Conservation (phyloP, 2,888 invertebrate species). For the Orthonevra nobilis region DNA sequence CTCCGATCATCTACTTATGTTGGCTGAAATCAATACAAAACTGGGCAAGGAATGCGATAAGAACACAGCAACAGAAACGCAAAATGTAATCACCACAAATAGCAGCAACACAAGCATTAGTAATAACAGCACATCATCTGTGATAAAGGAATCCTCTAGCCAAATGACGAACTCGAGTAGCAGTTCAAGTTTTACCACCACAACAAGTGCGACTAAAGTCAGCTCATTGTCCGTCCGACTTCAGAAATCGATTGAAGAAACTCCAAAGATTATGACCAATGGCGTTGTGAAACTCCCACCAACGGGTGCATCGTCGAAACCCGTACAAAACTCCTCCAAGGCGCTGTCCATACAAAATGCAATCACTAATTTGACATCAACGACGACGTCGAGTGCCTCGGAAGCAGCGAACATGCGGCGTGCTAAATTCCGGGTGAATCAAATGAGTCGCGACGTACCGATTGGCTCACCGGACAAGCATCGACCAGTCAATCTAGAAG, state of each 20-base stretch:
- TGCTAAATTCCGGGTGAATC: constrained; percentile 85
- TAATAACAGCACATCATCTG: constrained; percentile 61
- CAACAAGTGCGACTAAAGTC: constrained; percentile 65
- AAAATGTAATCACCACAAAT: constrained; percentile 67
- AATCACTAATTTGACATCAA: constrained; percentile 31
- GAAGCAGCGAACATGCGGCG: constrained; percentile 81
- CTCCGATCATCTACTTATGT: constrained; percentile 88
- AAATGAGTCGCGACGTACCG: constrained; percentile 87
- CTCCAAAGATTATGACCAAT: constrained; percentile 75
- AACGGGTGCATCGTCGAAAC: constrained; percentile 30
- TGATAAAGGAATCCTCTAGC: constrained; percentile 58
- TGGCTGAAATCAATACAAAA: constrained; percentile 84
- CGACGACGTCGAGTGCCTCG: constrained; percentile 38
- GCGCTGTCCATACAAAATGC: constrained; percentile 54
- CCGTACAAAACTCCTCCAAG: constrained; percentile 51
- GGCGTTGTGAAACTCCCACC: constrained; percentile 40
- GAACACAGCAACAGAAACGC: too few species aligned
- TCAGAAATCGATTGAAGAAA: constrained; percentile 78
- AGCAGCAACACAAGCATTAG: constrained; percentile 56
- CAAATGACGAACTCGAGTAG: constrained; percentile 38
- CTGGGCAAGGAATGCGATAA: constrained; percentile 72
- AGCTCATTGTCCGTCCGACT: constrained; percentile 76
- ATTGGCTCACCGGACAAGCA: constrained; percentile 83
- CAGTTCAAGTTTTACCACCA: constrained; percentile 23
- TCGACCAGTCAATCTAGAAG: constrained; percentile 81